These are phyloP conservation scores for Triplophysa tibetana DNA, from an alignment of 2,113 vertebrate genomes.

Conservation along the genomic window DNA sequence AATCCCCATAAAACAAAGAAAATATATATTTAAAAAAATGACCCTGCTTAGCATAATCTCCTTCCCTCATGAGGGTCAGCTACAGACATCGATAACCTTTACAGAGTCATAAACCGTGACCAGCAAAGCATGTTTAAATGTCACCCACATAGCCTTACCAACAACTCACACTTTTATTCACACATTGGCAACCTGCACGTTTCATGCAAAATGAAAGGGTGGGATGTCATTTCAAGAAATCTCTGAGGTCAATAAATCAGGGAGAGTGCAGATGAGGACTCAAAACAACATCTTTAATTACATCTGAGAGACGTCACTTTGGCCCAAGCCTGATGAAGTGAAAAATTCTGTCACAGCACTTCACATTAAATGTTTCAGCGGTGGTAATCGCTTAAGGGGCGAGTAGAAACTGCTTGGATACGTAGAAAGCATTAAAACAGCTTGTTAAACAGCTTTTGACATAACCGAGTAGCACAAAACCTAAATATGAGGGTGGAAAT, in stretches of 20 bases:
- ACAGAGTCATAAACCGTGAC: constrained; percentile 10
- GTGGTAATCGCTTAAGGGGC: no score
- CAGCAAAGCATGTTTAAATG: constrained; percentile 27
- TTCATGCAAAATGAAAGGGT: not conserved
- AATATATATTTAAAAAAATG: constrained; percentile 20
- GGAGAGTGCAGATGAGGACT: not conserved
- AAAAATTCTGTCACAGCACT: not conserved
- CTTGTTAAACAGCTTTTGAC: no score
- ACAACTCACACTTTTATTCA: not conserved
- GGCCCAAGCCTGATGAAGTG: not conserved
- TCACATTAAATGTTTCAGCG: not conserved
- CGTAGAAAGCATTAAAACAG: not conserved
- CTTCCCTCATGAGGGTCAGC: not conserved
- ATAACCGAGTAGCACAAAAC: no score
- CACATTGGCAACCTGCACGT: not conserved
- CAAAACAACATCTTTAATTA: constrained; percentile 20
- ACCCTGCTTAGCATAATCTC: not conserved
- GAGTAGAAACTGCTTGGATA: no score
- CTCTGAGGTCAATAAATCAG: not conserved
- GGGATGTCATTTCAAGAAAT: constrained; percentile 10
- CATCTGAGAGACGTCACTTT: not conserved
- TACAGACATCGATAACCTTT: constrained; percentile 19
- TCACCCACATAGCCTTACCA: constrained; percentile 1
- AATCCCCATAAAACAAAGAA: constrained; percentile 54
- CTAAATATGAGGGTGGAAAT: not conserved